Evolutionary conservation across 2,113 vertebrate species (phyloP), one percentile per base, ranked within the genome.

Genomic region (Trematomus loennbergii): DNA sequence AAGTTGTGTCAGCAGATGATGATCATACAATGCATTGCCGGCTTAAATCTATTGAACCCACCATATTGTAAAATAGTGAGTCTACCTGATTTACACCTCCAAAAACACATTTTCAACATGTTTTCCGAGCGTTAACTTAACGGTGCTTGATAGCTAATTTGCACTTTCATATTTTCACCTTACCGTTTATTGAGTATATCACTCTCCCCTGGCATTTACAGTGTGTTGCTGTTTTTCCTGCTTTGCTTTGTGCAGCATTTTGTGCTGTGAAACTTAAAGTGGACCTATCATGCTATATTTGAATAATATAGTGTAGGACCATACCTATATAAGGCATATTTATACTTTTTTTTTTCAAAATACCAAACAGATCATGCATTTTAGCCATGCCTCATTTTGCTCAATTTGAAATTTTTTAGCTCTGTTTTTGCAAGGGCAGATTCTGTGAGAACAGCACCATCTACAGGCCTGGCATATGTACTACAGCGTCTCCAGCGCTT

Each of bases 231-330:
- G 60, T 45, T 69, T 40, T 2, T 53, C 40, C 65, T 65, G 54
- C 50, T 53, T 49, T 63, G 18, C 50, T 87, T 48, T 62, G 9
- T 70, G 29, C 25, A 1, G 10, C 18, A 46, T 29, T 62, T 72
- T 88, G 20, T 75, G 33, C 48, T 63, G 33, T 61, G 45, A 71
- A 55, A 29, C 71, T 50, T 72, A 9, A 54, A 50, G n/a, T n/a
- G n/a, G n/a, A n/a, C n/a, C n/a, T n/a, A n/a, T n/a, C n/a, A n/a
- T n/a, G n/a, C n/a, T n/a, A n/a, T n/a, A n/a, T n/a, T n/a, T n/a
- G n/a, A n/a, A n/a, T n/a, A n/a, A n/a, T n/a, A n/a, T n/a, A n/a
- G n/a, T n/a, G n/a, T n/a, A n/a, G n/a, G n/a, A n/a, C n/a, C n/a
- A n/a, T n/a, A n/a, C n/a, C n/a, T n/a, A n/a, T n/a, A n/a, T n/a